Evolutionary conservation across 2,797 vertebrate species (phyloP).

Genomic region (Vespertilio murinus): DNA sequence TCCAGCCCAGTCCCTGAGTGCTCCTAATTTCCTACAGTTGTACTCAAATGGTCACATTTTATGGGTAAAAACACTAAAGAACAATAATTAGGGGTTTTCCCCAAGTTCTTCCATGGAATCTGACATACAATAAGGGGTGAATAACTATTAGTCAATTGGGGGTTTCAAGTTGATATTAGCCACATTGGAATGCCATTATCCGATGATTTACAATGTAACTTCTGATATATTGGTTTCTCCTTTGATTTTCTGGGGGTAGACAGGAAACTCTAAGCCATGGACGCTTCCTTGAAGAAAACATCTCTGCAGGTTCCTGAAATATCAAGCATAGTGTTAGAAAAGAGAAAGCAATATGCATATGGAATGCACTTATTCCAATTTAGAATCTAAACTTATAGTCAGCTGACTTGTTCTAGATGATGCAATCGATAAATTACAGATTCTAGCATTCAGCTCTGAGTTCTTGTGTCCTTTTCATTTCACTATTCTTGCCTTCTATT

Average conservation of each 20-base stretch:
- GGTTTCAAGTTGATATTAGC: slow-evolving; percentile 5
- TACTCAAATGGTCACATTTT: slow-evolving; percentile 13
- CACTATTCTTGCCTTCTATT: background rate
- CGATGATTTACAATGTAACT: background rate
- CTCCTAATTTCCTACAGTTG: background rate
- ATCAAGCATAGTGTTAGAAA: background rate
- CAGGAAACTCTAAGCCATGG: background rate
- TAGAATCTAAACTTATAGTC: background rate
- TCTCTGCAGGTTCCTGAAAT: background rate
- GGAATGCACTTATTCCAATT: background rate
- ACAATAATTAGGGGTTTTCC: background rate
- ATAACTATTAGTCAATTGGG: background rate
- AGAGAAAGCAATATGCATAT: background rate
- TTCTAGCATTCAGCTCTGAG: background rate
- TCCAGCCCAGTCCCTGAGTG: background rate
- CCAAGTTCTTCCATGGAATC: background rate
- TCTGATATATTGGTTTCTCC: background rate
- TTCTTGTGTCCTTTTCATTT: slow-evolving; percentile 18
- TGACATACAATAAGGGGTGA: background rate
- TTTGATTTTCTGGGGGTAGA: background rate
- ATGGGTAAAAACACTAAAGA: background rate
- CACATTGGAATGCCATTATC: background rate
- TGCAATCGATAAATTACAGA: background rate
- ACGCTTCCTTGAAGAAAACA: slow-evolving; percentile 31
- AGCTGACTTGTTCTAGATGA: background rate